Evolutionary conservation across 2,797 vertebrate genomes (phyloP), one percentile per base, ranked within the genome.

Genomic region (Triplophysa yarkandensis): DNA sequence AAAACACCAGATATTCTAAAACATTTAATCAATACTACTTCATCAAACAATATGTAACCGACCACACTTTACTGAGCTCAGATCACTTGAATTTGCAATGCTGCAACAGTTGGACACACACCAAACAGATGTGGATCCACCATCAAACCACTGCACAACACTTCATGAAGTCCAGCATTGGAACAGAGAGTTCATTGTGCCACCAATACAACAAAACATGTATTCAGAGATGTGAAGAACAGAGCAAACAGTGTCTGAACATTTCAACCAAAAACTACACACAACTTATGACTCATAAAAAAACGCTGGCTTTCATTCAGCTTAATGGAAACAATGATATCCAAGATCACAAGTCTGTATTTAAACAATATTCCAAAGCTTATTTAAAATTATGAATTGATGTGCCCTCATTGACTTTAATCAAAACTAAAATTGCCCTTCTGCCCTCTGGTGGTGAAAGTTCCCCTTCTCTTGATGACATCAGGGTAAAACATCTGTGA

Each of bases 181-280:
- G 55, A 17, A 77, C 61, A 77, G 75, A 66, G 21, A 36, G 13
- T 30, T 21, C 75, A 61, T 66, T 71, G 62, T 77, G 43, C 6
- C n/a, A n/a, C 9, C 30, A 11, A 5, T 27, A n/a, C 21, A 14
- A 77, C 52, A 71, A 58, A 71, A 66, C 75, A 50, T 32, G 23
- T n/a, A 71, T 71, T 66, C 41, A 77, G 21, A 39, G 6, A 25
- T 5, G 16, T 11, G 34, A 21, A 64, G 4, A 11, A 46, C 39
- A 27, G 5, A 63, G 61, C 19, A 34, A 55, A 57, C 14, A 8
- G 46, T 61, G 48, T 73, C 34, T 28, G 23, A 43, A 41, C n/a
- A 62, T 32, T 61, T 61, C 14, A 63, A 19, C 36, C 39, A 28
- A 50, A 32, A 32, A 10, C n/a, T 32, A 28, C 57, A 13, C 58